Evolutionary conservation across 92 coral and sea anemone species (phyloP).

Genomic region (Epizoanthus rinbou): DNA sequence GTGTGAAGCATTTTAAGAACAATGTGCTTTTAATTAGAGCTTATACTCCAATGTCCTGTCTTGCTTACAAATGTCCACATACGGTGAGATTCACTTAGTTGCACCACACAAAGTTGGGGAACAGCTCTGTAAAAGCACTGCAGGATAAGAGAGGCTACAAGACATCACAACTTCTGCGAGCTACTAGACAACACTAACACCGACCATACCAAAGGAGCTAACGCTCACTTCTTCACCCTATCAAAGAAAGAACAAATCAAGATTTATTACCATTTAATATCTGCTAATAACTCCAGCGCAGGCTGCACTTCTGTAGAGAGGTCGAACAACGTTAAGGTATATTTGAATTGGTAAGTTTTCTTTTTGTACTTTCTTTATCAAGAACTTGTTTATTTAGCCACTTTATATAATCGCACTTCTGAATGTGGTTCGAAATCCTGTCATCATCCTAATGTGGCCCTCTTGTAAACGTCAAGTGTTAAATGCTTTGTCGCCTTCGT

Average conservation of each 20-base stretch:
- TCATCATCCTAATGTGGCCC: slow-evolving; percentile 36
- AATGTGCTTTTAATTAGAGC: slow-evolving; percentile 42
- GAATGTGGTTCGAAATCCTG: slow-evolving; percentile 16
- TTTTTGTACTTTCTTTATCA: not conserved
- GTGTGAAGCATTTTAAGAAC: slow-evolving; percentile 42
- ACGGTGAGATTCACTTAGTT: not conserved
- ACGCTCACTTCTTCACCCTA: too few relatives aligned
- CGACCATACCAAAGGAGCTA: too few relatives aligned
- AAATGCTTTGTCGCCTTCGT: slow-evolving; percentile 18
- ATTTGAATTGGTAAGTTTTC: not conserved
- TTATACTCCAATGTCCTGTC: not conserved
- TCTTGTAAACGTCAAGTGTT: slow-evolving; percentile 42
- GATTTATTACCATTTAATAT: not conserved
- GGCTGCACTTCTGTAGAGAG: not conserved
- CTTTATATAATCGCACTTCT: slow-evolving; percentile 28
- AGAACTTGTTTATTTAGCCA: not conserved
- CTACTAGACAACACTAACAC: too few relatives aligned
- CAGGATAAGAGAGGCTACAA: too few relatives aligned
- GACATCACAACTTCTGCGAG: too few relatives aligned
- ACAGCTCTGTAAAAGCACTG: not conserved
- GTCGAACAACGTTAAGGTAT: not conserved
- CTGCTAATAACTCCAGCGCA: not conserved
- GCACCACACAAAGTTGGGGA: slow-evolving; percentile 15
- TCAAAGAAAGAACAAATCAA: not conserved
- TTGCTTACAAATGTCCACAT: slow-evolving; percentile 3